phyloP scores from a whole-genome alignment of 1,140 invertebrate species.

The Cydia splendana region DNA sequence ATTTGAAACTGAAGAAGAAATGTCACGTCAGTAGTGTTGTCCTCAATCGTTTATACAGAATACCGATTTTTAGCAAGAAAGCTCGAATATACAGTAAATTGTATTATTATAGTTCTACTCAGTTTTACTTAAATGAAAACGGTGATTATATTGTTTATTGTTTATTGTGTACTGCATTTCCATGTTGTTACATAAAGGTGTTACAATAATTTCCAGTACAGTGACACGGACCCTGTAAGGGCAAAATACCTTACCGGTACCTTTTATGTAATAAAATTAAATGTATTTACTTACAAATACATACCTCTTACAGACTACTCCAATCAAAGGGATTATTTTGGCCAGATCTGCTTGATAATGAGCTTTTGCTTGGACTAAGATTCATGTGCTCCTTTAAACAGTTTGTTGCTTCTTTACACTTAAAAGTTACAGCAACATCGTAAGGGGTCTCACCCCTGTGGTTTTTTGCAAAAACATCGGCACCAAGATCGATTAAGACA shows the following conservation, averaged over 20 bases:
- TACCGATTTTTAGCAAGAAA: neutral
- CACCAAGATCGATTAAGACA: conserved; percentile 58
- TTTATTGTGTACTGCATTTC: no score
- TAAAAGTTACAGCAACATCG: conserved; percentile 58
- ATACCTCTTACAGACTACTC: no score
- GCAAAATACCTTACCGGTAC: no score
- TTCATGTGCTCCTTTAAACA: conserved; percentile 39
- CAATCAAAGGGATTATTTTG: neutral
- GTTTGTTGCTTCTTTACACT: conserved; percentile 53
- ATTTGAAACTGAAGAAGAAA: conserved; percentile 74
- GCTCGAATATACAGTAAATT: no score
- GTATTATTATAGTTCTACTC: no score
- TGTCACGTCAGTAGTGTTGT: conserved; percentile 44
- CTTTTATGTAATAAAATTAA: no score
- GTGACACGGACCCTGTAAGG: no score
- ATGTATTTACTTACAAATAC: no score
- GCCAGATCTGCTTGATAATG: neutral
- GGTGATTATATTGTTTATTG: no score
- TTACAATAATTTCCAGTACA: no score
- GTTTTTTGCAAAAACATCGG: conserved; percentile 54
- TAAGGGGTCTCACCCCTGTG: conserved; percentile 62
- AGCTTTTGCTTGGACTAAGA: neutral
- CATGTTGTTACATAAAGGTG: no score
- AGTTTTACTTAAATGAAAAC: no score
- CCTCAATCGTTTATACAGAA: neutral